Evolutionary conservation across 2,113 vertebrate species (phyloP).

Genomic region (Oophaga pumilio): DNA sequence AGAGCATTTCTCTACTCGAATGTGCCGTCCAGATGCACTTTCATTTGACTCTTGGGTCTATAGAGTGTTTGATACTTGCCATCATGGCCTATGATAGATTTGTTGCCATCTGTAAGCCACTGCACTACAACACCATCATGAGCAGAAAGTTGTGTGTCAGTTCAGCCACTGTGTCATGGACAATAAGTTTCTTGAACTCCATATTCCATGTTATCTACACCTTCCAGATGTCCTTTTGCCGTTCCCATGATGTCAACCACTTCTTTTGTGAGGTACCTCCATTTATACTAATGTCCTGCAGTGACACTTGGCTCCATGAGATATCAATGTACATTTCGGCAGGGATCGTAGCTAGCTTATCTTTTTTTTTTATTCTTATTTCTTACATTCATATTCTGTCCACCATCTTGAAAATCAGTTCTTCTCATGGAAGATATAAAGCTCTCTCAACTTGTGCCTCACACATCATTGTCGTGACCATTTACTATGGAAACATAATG

Average conservation of each 20-base stretch:
- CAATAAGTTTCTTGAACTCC: background rate
- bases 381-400: constrained; percentile 20
- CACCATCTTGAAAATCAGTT: constrained; percentile 17
- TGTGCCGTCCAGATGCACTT: constrained; percentile 37
- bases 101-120: constrained; percentile 32
- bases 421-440: constrained; percentile 24
- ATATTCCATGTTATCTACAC: background rate
- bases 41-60: background rate
- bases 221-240: constrained; percentile 25
- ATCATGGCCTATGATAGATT: constrained; percentile 38
- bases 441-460: constrained; percentile 50
- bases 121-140: constrained; percentile 41
- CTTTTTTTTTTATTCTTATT: background rate
- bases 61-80: constrained; percentile 21
- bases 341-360: background rate
- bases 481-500: constrained; percentile 23
- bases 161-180: background rate
- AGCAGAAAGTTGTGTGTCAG: background rate
- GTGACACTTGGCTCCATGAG: background rate
- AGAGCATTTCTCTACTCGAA: background rate
- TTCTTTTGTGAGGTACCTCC: constrained; percentile 13
- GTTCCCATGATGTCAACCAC: background rate
- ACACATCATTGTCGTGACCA: background rate
- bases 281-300: constrained; percentile 11
- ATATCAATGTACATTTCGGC: background rate